phyloP scores from a whole-genome alignment of 2,113 vertebrate genomes.

The Oenanthe melanoleuca region DNA sequence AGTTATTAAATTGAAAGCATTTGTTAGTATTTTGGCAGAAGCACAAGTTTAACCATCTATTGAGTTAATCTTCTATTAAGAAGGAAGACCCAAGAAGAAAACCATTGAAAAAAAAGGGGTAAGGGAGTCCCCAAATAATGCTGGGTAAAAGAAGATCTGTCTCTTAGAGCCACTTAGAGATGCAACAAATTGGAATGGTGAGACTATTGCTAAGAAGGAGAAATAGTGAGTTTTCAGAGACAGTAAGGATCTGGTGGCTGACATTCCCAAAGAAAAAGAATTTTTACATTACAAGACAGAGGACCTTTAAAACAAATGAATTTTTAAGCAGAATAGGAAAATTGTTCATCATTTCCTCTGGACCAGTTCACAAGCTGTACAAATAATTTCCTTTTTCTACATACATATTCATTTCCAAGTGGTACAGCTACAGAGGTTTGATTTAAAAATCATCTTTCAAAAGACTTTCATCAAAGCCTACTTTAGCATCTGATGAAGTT shows the following conservation, averaged over 20 bases:
- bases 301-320: not conserved
- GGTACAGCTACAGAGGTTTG: not conserved
- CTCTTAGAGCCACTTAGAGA: not conserved
- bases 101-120: not conserved
- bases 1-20: constrained; percentile 13
- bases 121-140: not conserved
- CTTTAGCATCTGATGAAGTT: not conserved
- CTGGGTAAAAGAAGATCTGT: not conserved
- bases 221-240: not conserved
- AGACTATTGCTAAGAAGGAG: not conserved
- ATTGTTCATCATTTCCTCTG: not conserved
- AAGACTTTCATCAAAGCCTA: not conserved
- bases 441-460: not conserved
- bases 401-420: not conserved
- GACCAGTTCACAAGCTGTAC: not conserved
- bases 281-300: not conserved
- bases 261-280: not conserved
- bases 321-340: not conserved
- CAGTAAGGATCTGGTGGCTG: not conserved
- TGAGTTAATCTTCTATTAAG: not conserved
- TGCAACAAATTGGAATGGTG: not conserved
- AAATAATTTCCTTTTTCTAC: not conserved
- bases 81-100: not conserved
- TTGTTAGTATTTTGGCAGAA: not conserved
- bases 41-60: not conserved